Conservation (phyloP, 2,797 vertebrate genomes). For the Hydrocynus forskahlii region DNA sequence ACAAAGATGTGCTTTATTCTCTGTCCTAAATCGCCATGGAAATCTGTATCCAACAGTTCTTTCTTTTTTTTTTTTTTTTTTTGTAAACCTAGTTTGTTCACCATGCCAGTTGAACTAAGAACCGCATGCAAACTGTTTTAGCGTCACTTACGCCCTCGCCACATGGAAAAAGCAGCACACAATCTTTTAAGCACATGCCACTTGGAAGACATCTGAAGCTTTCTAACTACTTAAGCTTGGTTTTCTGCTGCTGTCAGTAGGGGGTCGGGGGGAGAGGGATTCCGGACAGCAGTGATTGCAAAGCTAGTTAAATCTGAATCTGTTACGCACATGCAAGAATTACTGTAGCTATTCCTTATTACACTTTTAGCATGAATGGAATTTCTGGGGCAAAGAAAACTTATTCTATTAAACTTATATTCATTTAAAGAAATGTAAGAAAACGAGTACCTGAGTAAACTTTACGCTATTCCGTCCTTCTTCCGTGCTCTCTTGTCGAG, state of each 20-base stretch:
- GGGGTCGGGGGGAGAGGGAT: background rate
- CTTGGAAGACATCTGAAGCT: slow-evolving; percentile 21
- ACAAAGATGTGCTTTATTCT: slow-evolving; percentile 30
- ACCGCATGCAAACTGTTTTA: slow-evolving; percentile 50
- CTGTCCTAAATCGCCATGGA: slow-evolving; percentile 19
- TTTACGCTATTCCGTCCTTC: slow-evolving; percentile 50
- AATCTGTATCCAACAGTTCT: slow-evolving; percentile 17
- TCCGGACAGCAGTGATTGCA: slow-evolving; percentile 14
- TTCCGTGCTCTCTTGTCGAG: slow-evolving; percentile 34
- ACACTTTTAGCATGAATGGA: slow-evolving; percentile 13
- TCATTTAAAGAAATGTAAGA: slow-evolving; percentile 48
- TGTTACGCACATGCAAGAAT: slow-evolving; percentile 51
- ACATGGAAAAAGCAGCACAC: slow-evolving; percentile 2
- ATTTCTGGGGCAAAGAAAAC: slow-evolving; percentile 10
- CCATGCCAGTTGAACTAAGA: slow-evolving; percentile 37
- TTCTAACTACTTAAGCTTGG: slow-evolving; percentile 22
- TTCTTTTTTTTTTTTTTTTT: background rate
- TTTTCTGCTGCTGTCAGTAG: background rate
- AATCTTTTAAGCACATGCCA: slow-evolving; percentile 12
- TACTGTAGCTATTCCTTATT: slow-evolving; percentile 15
- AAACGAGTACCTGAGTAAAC: slow-evolving; percentile 61
- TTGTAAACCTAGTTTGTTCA: slow-evolving; percentile 21
- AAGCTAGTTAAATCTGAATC: slow-evolving; percentile 38
- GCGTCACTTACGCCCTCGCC: slow-evolving; percentile 22
- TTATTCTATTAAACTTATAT: background rate